Conservation (phyloP, 1,140 invertebrate genomes). For the Brachionus koreanus region DNA sequence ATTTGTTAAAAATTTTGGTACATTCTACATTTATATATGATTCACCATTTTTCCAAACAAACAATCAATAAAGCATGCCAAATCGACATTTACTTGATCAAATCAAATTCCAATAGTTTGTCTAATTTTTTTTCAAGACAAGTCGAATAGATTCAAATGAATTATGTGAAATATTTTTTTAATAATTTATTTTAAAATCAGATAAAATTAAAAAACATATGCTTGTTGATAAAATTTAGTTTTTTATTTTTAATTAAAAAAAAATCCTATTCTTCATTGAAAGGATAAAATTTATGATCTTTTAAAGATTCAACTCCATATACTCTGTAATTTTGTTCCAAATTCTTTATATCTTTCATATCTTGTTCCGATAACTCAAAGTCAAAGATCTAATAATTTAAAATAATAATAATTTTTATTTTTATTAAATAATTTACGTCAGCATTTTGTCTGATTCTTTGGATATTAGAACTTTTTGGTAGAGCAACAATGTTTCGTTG, state of each 20-base stretch:
- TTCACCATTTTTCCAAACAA: neutral
- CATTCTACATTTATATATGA: neutral
- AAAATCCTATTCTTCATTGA: neutral
- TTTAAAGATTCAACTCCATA: constrained; percentile 11
- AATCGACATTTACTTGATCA: neutral
- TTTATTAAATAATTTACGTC: neutral
- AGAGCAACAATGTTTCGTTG: constrained; percentile 29
- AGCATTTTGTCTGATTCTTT: constrained; percentile 26
- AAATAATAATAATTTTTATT: neutral
- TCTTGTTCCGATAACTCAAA: constrained; percentile 32
- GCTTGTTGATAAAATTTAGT: neutral
- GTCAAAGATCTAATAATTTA: neutral
- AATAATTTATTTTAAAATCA: neutral
- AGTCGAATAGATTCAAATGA: neutral
- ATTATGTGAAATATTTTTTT: neutral
- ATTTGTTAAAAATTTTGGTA: neutral
- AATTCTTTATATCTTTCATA: neutral
- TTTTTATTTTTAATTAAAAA: neutral
- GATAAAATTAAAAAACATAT: neutral
- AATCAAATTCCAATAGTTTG: neutral
- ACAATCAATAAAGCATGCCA: neutral
- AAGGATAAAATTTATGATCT: constrained; percentile 27
- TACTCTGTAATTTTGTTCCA: constrained; percentile 2
- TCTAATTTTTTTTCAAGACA: neutral
- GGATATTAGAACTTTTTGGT: constrained; percentile 19